A percentile compares a stretch with the other conserved stretches of the same genome.
Evolutionary conservation across 2,888 invertebrate genomes (phyloP).

Genomic region (Fragum whitleyi): DNA sequence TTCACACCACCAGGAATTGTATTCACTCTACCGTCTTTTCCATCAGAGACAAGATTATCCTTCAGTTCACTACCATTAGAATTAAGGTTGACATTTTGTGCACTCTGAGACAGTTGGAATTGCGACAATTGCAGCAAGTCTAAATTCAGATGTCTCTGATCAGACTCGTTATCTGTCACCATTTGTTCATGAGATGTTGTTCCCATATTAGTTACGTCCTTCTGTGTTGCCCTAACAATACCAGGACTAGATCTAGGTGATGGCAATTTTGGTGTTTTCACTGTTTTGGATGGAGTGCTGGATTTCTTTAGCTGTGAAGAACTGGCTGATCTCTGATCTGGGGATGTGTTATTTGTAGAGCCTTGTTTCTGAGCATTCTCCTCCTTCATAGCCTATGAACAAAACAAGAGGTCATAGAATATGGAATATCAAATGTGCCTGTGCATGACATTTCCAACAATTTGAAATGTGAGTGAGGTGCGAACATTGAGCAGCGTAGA

Average conservation of each 20-base stretch:
- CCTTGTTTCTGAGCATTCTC: conserved; percentile 39
- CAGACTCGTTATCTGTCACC: neutral
- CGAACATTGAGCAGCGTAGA: no score
- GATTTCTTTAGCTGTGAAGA: conserved; percentile 36
- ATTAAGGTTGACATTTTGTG: neutral
- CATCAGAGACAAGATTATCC: neutral
- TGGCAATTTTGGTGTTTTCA: conserved; percentile 35
- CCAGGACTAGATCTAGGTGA: conserved; percentile 29
- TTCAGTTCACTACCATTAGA: no score
- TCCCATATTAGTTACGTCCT: neutral
- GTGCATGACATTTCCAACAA: no score
- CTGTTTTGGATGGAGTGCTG: conserved; percentile 23
- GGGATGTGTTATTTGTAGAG: neutral
- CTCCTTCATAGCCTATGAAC: conserved; percentile 55
- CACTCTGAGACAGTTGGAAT: neutral
- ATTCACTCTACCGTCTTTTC: neutral
- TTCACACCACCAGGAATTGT: neutral
- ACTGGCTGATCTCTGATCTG: neutral
- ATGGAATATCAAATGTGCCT: no score
- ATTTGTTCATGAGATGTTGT: neutral
- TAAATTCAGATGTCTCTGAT: neutral
- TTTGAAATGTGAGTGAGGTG: no score
- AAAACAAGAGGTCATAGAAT: no score
- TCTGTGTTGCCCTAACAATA: neutral
- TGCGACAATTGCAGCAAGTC: neutral